Evolutionary conservation across 92 coral and sea anemone genomes (phyloP), one percentile per base, ranked within the genome.

Genomic region (Hydrozoanthus gracilis): DNA sequence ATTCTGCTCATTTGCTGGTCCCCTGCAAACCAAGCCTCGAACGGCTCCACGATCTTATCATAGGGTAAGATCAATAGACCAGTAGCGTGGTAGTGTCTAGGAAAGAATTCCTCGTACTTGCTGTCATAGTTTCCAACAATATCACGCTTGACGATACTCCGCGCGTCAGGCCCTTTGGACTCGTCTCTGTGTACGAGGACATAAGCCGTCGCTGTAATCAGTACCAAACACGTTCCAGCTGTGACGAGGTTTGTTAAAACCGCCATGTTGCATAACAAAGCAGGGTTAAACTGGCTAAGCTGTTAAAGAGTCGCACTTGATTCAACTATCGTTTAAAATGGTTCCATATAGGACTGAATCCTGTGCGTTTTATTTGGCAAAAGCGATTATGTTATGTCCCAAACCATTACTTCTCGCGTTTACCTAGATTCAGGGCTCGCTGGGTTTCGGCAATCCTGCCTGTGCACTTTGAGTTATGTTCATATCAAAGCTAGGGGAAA

Each of bases 11-110:
- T 95, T 79, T 95, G 90, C 27, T 86, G 27, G 45, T 95, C 96
- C 46, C 99, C 99, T 1, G 99, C 99, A 76, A 91, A 96, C 99
- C 99, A 96, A 27, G 95, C 97, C 86, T 96, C 99, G 45, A 96
- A 96, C 15, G 99, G 99, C 71, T 96, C 99, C 27, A 88, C 94
- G 54, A 96, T 96, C 56, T 89, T 93, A 73, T 96, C 99, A 83
- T 86, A 96, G 5, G 99, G 99, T 62, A 96, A 87, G 13, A 92
- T 88, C 0, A 96, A 85, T 12, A 95, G 60, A n/a, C 99, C 99
- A 12, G 98, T 88, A 2, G 97, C 94, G 87, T 96, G 99, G 82
- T 96, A 96, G 18, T 84, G 64, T 51, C 96, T 87, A 6, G 99
- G 98, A 67, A 96, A 95, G 50, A 88, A 85, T 65, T 79, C 72